Percentiles rank a stretch among this genome's conserved stretches.
Evolutionary conservation across 2,888 invertebrate genomes (phyloP).

Genomic region (Plagodis pulveraria): DNA sequence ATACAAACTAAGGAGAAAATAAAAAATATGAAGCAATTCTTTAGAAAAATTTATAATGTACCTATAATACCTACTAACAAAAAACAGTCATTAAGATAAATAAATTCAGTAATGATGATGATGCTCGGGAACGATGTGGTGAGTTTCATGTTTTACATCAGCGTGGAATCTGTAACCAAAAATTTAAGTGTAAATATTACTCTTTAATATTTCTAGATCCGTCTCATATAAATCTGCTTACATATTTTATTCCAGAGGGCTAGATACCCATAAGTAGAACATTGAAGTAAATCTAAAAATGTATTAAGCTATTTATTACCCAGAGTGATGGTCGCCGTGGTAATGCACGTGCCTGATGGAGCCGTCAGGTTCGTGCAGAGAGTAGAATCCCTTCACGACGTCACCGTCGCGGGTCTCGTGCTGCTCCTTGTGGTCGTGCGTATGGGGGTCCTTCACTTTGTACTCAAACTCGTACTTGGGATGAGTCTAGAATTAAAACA

Average conservation of each 20-base stretch:
- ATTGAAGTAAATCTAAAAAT: too few relatives aligned
- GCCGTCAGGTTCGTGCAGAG: slow-evolving; percentile 58
- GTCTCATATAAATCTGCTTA: too few relatives aligned
- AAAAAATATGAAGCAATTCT: too few relatives aligned
- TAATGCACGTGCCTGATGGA: slow-evolving; percentile 53
- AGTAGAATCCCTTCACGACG: slow-evolving; percentile 58
- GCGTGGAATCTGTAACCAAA: slow-evolving; percentile 43
- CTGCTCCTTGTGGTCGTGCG: slow-evolving; percentile 58
- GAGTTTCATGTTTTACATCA: slow-evolving; percentile 37
- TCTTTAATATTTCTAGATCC: too few relatives aligned
- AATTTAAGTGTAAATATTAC: background rate
- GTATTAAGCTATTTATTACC: slow-evolving; percentile 44
- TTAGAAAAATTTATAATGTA: too few relatives aligned
- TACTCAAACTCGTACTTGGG: slow-evolving; percentile 56
- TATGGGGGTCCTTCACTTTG: slow-evolving; percentile 58
- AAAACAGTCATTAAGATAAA: too few relatives aligned
- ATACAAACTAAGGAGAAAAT: too few relatives aligned
- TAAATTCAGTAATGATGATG: slow-evolving; percentile 36
- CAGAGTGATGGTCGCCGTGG: slow-evolving; percentile 44
- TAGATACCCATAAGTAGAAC: too few relatives aligned
- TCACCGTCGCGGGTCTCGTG: slow-evolving; percentile 61
- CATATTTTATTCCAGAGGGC: too few relatives aligned
- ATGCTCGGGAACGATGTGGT: slow-evolving; percentile 41
- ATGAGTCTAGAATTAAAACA: slow-evolving; percentile 43
- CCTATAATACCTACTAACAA: too few relatives aligned